phyloP scores from a whole-genome alignment of 1,140 invertebrate species.

The Gonatopus flavifemur region DNA sequence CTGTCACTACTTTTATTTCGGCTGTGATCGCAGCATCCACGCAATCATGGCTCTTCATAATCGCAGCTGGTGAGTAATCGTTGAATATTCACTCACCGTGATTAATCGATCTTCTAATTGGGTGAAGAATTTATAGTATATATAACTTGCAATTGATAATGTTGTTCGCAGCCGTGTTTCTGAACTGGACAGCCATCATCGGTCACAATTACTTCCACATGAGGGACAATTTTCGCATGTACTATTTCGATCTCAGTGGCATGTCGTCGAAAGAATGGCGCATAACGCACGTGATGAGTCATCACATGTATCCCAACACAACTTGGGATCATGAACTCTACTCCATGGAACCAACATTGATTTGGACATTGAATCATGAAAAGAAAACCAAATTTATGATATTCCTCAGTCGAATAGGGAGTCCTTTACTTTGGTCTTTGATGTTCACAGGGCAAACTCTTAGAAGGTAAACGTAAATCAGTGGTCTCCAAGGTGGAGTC shows the following conservation, averaged over 20 bases:
- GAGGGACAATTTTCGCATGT: constrained; percentile 80
- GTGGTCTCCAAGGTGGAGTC: too few relatives aligned
- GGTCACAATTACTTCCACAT: constrained; percentile 85
- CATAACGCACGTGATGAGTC: constrained; percentile 75
- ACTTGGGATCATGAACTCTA: constrained; percentile 75
- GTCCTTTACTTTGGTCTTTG: constrained; percentile 57
- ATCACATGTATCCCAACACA: constrained; percentile 81
- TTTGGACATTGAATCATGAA: constrained; percentile 63
- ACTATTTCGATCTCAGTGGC: constrained; percentile 72
- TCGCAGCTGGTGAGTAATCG: constrained; percentile 16
- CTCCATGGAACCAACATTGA: constrained; percentile 68
- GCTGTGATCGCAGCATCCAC: constrained; percentile 57
- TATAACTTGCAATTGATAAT: background rate
- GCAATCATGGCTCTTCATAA: constrained; percentile 25
- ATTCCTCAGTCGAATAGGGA: constrained; percentile 55
- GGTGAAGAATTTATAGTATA: too few relatives aligned
- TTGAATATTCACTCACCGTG: too few relatives aligned
- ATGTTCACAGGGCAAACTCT: constrained; percentile 50
- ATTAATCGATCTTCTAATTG: too few relatives aligned
- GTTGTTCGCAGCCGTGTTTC: constrained; percentile 56
- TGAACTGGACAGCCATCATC: constrained; percentile 62
- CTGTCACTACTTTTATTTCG: constrained; percentile 55
- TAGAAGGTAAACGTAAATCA: constrained; percentile 61
- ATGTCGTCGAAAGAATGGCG: constrained; percentile 75
- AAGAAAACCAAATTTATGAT: constrained; percentile 51